Conservation (phyloP, 2,888 invertebrate species). For the Diaphora mendica region DNA sequence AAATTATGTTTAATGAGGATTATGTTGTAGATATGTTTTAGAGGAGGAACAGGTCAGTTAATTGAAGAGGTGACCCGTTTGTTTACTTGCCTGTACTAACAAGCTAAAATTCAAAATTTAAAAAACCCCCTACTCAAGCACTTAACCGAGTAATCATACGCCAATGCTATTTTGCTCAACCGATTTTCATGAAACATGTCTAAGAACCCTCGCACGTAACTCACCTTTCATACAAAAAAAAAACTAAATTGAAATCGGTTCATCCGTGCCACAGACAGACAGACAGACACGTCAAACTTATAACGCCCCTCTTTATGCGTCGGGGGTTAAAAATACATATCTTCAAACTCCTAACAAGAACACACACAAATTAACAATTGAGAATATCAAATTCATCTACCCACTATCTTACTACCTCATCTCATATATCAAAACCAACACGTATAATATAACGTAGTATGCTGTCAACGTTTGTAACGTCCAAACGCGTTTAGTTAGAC, state of each 20-base stretch:
- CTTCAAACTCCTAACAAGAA: background rate
- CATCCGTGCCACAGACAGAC: too few relatives aligned
- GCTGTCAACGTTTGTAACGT: slow-evolving; percentile 65
- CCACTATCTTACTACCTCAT: slow-evolving; percentile 24
- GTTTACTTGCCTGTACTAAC: too few relatives aligned
- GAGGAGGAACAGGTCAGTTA: background rate
- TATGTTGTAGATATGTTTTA: background rate
- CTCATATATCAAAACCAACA: slow-evolving; percentile 49
- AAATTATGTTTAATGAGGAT: background rate
- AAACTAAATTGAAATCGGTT: too few relatives aligned
- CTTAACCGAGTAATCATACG: too few relatives aligned
- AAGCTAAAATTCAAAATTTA: too few relatives aligned
- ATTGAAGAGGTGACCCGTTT: background rate
- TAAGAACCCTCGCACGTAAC: too few relatives aligned
- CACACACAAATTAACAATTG: background rate
- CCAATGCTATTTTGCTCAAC: too few relatives aligned
- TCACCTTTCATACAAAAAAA: too few relatives aligned
- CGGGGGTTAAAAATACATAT: background rate
- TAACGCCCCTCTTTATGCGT: too few relatives aligned
- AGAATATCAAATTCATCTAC: background rate
- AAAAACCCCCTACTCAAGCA: too few relatives aligned
- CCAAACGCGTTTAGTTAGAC: slow-evolving; percentile 60
- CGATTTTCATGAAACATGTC: too few relatives aligned
- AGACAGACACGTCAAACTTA: too few relatives aligned
- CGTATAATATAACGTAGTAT: slow-evolving; percentile 59